Evolutionary conservation across 2,113 vertebrate genomes (phyloP).

Genomic region (Caranx ignobilis): DNA sequence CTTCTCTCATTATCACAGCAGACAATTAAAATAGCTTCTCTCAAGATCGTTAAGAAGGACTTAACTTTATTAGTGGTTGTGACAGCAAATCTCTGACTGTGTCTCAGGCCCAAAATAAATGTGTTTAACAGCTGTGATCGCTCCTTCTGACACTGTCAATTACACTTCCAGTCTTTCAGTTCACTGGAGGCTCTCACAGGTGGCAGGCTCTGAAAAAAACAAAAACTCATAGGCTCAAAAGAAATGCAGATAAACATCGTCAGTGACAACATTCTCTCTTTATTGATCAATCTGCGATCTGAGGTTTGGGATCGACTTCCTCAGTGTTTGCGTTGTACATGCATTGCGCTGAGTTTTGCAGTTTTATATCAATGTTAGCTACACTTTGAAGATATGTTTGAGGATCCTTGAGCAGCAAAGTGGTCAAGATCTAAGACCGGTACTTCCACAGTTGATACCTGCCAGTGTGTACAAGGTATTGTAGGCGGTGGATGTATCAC

Average conservation of each 20-base stretch:
- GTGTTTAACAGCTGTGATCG: slow-evolving; percentile 41
- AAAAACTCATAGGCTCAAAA: slow-evolving; percentile 10
- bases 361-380: background rate
- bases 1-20: background rate
- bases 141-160: slow-evolving; percentile 24
- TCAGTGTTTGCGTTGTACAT: background rate
- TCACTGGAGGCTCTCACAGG: background rate
- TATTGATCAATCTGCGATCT: background rate
- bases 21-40: background rate
- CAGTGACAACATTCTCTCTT: too few species aligned
- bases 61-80: background rate
- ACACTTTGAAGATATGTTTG: too few species aligned
- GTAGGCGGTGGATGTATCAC: too few species aligned
- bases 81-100: background rate
- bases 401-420: too few species aligned
- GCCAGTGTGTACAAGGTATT: too few species aligned
- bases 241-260: background rate
- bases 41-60: background rate
- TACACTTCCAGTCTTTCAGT: slow-evolving; percentile 9
- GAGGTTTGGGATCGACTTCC: background rate
- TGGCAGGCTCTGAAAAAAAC: background rate
- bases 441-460: too few species aligned
- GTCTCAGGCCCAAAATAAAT: slow-evolving; percentile 23
- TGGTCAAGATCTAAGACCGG: too few species aligned
- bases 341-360: background rate